Evolutionary conservation across 2,888 invertebrate species (phyloP).

Genomic region (Acanthacorydalis orientalis): DNA sequence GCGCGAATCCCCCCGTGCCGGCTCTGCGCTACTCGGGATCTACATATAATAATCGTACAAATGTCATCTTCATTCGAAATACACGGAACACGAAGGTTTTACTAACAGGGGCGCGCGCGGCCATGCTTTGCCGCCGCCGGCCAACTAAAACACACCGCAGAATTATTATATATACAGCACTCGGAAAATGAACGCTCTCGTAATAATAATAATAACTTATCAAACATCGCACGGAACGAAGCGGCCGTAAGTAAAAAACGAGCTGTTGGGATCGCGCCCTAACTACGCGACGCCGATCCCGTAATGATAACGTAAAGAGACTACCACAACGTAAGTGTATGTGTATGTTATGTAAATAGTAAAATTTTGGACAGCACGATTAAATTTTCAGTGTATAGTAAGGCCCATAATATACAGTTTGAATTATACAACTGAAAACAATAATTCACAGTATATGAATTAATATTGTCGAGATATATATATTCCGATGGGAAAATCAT

Average conservation of each 20-base stretch:
- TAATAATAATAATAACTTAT: too few species aligned
- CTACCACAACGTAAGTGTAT: too few species aligned
- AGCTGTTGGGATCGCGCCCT: too few species aligned
- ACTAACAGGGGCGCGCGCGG: neutral
- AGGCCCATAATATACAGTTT: constrained; percentile 33
- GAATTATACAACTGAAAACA: constrained; percentile 30
- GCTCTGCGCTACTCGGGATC: constrained; percentile 25
- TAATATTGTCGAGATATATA: constrained; percentile 30
- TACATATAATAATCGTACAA: constrained; percentile 6
- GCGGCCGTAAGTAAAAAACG: too few species aligned
- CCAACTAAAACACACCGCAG: too few species aligned
- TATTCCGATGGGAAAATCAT: constrained; percentile 23
- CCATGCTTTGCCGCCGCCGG: neutral
- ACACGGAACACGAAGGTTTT: constrained; percentile 1
- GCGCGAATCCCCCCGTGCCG: constrained; percentile 16
- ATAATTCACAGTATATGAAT: constrained; percentile 25
- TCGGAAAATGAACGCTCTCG: too few species aligned
- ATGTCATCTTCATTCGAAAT: neutral
- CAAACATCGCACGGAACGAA: too few species aligned
- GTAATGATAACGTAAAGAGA: too few species aligned
- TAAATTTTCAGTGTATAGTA: constrained; percentile 29
- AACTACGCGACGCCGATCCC: too few species aligned
- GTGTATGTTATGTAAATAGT: neutral
- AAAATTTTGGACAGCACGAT: constrained; percentile 30
- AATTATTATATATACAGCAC: too few species aligned